phyloP scores from a whole-genome alignment of 2,113 vertebrate genomes.

The Puffinus mauretanicus region DNA sequence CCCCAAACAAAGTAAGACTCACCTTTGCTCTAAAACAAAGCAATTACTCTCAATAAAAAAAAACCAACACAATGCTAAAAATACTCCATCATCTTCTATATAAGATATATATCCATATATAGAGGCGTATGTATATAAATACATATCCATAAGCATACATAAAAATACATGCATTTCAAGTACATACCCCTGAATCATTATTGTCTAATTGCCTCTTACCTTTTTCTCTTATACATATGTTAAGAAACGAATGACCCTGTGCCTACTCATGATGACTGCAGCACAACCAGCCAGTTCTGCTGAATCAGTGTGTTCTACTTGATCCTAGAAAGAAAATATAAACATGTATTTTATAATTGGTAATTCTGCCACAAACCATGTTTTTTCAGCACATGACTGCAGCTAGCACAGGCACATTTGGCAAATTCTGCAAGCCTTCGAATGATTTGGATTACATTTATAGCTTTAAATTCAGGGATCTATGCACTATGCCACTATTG shows the following conservation, averaged over 20 bases:
- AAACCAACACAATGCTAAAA: neutral
- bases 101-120: neutral
- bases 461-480: constrained; percentile 22
- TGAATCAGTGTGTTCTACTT: constrained; percentile 63
- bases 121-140: neutral
- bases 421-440: constrained; percentile 41
- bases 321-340: constrained; percentile 71
- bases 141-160: neutral
- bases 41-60: neutral
- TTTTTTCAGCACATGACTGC: constrained; percentile 9
- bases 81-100: neutral
- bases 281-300: constrained; percentile 61
- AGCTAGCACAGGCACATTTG: constrained; percentile 18
- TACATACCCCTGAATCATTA: neutral
- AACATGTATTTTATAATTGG: constrained; percentile 47
- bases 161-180: neutral
- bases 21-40: neutral
- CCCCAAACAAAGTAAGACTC: neutral
- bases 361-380: constrained; percentile 37
- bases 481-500: neutral
- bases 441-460: neutral
- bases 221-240: constrained; percentile 66
- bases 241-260: constrained; percentile 61
- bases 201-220: constrained; percentile 60
- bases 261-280: constrained; percentile 73